Evolutionary conservation across 64 coral and sea anemone genomes (phyloP).

Genomic region (Catalaphyllia jardinei): DNA sequence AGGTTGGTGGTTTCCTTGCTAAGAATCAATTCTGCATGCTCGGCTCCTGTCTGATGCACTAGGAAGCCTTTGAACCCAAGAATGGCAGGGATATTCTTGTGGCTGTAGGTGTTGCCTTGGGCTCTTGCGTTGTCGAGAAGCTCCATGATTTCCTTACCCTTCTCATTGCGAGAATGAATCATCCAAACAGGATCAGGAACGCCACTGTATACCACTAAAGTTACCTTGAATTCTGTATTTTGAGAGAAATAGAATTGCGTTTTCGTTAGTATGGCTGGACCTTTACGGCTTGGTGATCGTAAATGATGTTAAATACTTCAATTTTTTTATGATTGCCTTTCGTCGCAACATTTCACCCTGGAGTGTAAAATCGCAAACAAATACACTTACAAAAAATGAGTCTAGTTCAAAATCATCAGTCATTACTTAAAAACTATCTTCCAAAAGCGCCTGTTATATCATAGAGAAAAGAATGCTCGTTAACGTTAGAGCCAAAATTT

Average conservation of each 20-base stretch:
- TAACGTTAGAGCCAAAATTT: too few relatives aligned
- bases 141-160: background rate
- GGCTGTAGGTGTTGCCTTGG: background rate
- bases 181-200: slow-evolving; percentile 53
- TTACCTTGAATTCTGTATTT: slow-evolving; percentile 36
- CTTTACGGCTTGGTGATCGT: background rate
- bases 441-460: too few relatives aligned
- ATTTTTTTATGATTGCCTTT: too few relatives aligned
- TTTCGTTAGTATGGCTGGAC: background rate
- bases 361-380: too few relatives aligned
- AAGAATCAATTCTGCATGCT: slow-evolving; percentile 30
- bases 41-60: background rate
- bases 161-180: background rate
- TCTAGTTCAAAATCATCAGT: too few relatives aligned
- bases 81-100: slow-evolving; percentile 6
- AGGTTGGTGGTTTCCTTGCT: background rate
- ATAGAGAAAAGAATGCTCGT: too few relatives aligned
- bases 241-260: background rate
- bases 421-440: too few relatives aligned
- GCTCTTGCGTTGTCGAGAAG: background rate
- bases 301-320: too few relatives aligned
- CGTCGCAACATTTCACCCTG: too few relatives aligned
- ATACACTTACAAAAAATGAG: too few relatives aligned
- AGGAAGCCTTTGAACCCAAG: slow-evolving; percentile 47
- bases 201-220: slow-evolving; percentile 39